phyloP scores from a whole-genome alignment of 2,888 invertebrate genomes.

The Lordiphosa andalusiaca region DNA sequence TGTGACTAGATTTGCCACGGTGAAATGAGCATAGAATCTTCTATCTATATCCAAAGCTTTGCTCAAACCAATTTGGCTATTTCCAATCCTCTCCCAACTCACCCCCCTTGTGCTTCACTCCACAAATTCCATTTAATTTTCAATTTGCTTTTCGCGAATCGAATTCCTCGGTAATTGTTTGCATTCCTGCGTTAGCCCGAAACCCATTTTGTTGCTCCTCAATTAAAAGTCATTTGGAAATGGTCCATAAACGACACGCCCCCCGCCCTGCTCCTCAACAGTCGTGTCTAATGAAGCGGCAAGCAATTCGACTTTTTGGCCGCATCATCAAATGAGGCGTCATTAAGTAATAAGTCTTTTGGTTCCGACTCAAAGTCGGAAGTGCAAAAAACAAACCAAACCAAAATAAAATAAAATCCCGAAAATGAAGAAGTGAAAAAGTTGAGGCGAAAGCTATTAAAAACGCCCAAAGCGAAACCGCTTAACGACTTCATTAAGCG shows the following conservation, averaged over 20 bases:
- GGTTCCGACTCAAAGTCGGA: conserved; percentile 24
- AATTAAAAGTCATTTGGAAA: conserved; percentile 54
- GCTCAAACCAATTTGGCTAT: no score
- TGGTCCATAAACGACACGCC: conserved; percentile 18
- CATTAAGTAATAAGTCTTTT: conserved; percentile 71
- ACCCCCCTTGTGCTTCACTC: no score
- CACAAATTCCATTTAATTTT: neutral
- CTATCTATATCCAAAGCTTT: no score
- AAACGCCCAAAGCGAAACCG: conserved; percentile 36
- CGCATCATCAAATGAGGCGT: conserved; percentile 66
- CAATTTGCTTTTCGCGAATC: neutral
- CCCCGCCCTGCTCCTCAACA: conserved; percentile 12
- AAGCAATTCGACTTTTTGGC: conserved; percentile 43
- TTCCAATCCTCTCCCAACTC: no score
- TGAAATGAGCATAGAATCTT: no score
- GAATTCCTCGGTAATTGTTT: neutral
- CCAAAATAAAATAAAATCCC: conserved; percentile 9
- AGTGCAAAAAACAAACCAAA: conserved; percentile 24
- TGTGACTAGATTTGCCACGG: no score
- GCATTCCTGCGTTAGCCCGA: conserved; percentile 1
- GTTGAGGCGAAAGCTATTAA: conserved; percentile 60
- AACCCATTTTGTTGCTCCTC: conserved; percentile 30
- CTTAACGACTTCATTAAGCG: conserved; percentile 63
- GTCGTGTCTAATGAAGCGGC: conserved; percentile 61
- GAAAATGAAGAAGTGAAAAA: conserved; percentile 18